A percentile compares a stretch with the other conserved stretches of the same genome.
Evolutionary conservation across 2,113 vertebrate species (phyloP).

Genomic region (Microcebus griseorufus): DNA sequence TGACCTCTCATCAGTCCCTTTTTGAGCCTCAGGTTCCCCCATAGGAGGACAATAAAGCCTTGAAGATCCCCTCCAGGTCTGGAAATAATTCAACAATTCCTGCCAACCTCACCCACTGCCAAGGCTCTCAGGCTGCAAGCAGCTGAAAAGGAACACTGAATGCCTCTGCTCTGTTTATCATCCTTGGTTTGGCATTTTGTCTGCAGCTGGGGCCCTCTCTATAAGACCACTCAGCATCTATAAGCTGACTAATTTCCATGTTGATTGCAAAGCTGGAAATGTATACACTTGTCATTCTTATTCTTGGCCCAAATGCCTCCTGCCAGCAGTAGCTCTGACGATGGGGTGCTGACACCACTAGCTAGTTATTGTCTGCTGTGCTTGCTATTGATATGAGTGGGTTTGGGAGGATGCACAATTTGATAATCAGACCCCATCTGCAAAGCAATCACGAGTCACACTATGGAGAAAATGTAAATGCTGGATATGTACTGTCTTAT

Average conservation of each 20-base stretch:
- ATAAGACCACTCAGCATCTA: constrained; percentile 76
- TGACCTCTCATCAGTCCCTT: background rate
- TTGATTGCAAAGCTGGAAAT: constrained; percentile 72
- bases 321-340: constrained; percentile 77
- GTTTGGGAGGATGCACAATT: constrained; percentile 69
- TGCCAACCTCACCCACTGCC: constrained; percentile 16
- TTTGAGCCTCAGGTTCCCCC: background rate
- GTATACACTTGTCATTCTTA: constrained; percentile 78
- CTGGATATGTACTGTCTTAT: constrained; percentile 45
- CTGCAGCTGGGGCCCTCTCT: constrained; percentile 80
- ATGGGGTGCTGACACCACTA: constrained; percentile 67
- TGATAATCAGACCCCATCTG: constrained; percentile 72
- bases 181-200: constrained; percentile 64
- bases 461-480: constrained; percentile 62
- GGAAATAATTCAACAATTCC: constrained; percentile 34
- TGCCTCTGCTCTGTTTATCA: constrained; percentile 75
- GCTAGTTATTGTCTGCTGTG: constrained; percentile 67
- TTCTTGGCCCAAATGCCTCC: constrained; percentile 77
- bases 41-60: background rate
- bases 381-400: constrained; percentile 57
- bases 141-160: constrained; percentile 66
- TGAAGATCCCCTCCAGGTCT: background rate
- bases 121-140: background rate
- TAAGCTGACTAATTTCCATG: constrained; percentile 71
- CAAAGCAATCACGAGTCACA: constrained; percentile 72